phyloP scores from a whole-genome alignment of 2,113 vertebrate genomes.

The Mus spicilegus region DNA sequence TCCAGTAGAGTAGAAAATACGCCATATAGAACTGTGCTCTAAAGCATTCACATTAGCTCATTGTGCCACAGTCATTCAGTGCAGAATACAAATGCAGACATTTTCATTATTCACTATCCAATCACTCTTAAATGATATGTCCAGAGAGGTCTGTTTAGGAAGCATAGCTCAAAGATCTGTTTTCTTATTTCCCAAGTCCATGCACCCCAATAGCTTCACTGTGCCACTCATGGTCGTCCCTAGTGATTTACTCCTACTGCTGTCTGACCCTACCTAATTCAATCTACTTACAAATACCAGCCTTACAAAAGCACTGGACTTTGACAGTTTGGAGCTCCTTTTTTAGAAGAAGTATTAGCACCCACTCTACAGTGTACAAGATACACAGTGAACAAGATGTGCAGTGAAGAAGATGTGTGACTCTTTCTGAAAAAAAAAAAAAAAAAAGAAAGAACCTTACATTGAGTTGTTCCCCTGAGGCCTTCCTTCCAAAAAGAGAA shows the following conservation, averaged over 20 bases:
- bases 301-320: slow-evolving; percentile 69
- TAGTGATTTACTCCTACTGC: slow-evolving; percentile 78
- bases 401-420: slow-evolving; percentile 44
- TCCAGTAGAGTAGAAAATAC: slow-evolving; percentile 79
- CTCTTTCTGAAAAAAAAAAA: slow-evolving; percentile 49
- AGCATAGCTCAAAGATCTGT: slow-evolving; percentile 62
- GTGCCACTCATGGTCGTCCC: slow-evolving; percentile 64
- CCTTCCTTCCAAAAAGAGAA: slow-evolving; percentile 1
- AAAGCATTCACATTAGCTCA: slow-evolving; percentile 63
- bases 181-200: slow-evolving; percentile 67
- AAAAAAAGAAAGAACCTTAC: background rate
- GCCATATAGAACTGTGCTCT: slow-evolving; percentile 49
- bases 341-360: slow-evolving; percentile 69
- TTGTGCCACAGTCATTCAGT: slow-evolving; percentile 66
- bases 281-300: slow-evolving; percentile 72
- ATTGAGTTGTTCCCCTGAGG: background rate
- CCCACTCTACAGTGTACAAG: slow-evolving; percentile 59
- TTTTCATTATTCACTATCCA: slow-evolving; percentile 69
- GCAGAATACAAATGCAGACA: slow-evolving; percentile 42
- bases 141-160: slow-evolving; percentile 72
- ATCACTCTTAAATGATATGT: slow-evolving; percentile 67
- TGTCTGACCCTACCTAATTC: slow-evolving; percentile 82
- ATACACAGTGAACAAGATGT: background rate
- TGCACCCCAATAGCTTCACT: slow-evolving; percentile 66
- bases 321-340: slow-evolving; percentile 61